phyloP scores from a whole-genome alignment of 2,113 vertebrate genomes.

The Bufo bufo region DNA sequence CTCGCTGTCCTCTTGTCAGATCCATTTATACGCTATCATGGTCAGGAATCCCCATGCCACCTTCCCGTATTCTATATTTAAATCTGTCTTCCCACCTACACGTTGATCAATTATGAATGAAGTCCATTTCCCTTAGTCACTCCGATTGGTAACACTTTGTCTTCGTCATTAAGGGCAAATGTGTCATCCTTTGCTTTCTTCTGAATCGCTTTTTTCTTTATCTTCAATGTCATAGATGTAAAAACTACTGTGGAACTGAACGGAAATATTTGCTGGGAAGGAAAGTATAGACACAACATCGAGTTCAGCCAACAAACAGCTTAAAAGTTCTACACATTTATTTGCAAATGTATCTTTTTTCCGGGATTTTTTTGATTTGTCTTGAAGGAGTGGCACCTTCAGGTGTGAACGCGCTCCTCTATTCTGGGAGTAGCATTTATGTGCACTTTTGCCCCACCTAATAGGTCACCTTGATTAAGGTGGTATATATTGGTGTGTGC shows the following conservation, averaged over 20 bases:
- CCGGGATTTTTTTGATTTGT: no score
- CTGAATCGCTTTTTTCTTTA: background rate
- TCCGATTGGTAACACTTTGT: conserved; percentile 4
- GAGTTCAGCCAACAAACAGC: background rate
- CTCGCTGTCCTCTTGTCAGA: conserved; percentile 53
- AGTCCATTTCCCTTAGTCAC: conserved; percentile 37
- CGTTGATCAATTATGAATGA: conserved; percentile 46
- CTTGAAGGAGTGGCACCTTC: no score
- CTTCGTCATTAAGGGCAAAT: conserved; percentile 20
- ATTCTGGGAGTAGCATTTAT: no score
- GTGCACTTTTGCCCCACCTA: no score
- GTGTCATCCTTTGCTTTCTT: background rate
- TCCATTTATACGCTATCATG: conserved; percentile 42
- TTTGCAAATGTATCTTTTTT: no score
- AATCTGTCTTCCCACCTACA: conserved; percentile 41
- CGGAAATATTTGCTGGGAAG: background rate
- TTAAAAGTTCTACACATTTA: no score
- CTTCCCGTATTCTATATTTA: conserved; percentile 42
- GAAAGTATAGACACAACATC: background rate
- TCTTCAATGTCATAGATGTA: background rate
- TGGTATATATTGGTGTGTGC: no score
- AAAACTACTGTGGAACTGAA: background rate
- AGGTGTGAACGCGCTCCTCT: no score
- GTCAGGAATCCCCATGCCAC: conserved; percentile 49
- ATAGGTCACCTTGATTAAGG: no score